These are phyloP conservation scores for Ptychobarbus kaznakovi DNA, from an alignment of 2,797 vertebrate species.

Conservation along the genomic window DNA sequence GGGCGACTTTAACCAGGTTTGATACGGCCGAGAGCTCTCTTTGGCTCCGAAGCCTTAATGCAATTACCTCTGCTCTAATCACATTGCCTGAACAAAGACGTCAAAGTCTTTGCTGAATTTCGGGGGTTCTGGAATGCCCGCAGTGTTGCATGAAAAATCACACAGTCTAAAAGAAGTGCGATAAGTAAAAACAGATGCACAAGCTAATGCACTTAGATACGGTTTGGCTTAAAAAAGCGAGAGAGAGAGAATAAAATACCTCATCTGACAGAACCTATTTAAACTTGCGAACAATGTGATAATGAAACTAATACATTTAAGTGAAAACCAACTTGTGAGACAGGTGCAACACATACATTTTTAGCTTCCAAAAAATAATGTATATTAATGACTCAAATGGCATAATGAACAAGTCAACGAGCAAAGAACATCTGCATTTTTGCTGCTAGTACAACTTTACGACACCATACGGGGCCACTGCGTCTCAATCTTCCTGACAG, in stretches of 20 bases:
- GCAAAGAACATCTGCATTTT: conserved; percentile 63
- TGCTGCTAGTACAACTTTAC: conserved; percentile 44
- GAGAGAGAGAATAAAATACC: conserved; percentile 46
- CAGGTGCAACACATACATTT: conserved; percentile 66
- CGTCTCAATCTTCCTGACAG: conserved; percentile 46
- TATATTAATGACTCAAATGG: conserved; percentile 9
- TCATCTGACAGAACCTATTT: conserved; percentile 61
- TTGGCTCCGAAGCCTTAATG: conserved; percentile 78
- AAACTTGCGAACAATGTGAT: conserved; percentile 59
- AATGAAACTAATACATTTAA: conserved; percentile 55
- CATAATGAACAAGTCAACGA: conserved; percentile 22
- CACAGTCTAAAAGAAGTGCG: conserved; percentile 73
- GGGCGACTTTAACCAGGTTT: conserved; percentile 79
- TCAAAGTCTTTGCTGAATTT: conserved; percentile 68
- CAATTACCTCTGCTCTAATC: conserved; percentile 84
- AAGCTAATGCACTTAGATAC: conserved; percentile 80
- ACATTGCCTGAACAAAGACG: conserved; percentile 83
- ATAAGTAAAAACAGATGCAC: conserved; percentile 80
- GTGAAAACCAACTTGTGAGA: conserved; percentile 60
- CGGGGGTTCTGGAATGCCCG: conserved; percentile 65
- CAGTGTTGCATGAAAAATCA: conserved; percentile 73
- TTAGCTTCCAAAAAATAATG: not conserved
- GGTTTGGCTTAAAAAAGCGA: conserved; percentile 67
- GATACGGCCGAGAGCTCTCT: conserved; percentile 75
- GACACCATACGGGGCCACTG: conserved; percentile 28